phyloP scores from a whole-genome alignment of 2,797 vertebrate genomes.

The Anabacerthia variegaticeps region DNA sequence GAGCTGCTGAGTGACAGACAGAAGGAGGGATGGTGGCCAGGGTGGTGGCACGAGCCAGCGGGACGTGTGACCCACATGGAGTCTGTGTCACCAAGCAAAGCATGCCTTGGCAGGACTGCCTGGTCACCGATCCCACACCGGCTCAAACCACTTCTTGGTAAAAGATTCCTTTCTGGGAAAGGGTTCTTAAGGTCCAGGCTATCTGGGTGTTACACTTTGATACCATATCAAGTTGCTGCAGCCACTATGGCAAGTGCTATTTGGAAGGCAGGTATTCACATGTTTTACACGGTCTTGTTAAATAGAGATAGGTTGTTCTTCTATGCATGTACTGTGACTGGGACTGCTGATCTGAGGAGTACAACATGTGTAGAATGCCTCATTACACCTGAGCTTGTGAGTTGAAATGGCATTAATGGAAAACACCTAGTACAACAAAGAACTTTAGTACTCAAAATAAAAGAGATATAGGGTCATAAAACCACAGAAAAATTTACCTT shows the following conservation, averaged over 20 bases:
- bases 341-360: not conserved
- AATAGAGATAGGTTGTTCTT: not conserved
- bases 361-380: not conserved
- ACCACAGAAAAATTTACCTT: not conserved
- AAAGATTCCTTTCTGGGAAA: conserved; percentile 32
- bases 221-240: not conserved
- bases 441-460: not conserved
- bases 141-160: conserved; percentile 43
- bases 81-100: conserved; percentile 17
- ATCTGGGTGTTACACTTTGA: not conserved
- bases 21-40: not conserved
- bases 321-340: not conserved
- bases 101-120: conserved; percentile 30
- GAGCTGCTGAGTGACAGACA: conserved; percentile 28
- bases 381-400: not conserved
- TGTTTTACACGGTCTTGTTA: not conserved
- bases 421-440: not conserved
- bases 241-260: not conserved
- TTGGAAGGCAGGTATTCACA: not conserved
- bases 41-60: conserved; percentile 43
- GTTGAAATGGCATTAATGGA: not conserved
- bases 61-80: conserved; percentile 64
- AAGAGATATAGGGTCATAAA: not conserved
- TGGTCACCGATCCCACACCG: not conserved
- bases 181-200: not conserved